Conservation (phyloP, 2,888 invertebrate genomes). For the Oxystoma pomonae region DNA sequence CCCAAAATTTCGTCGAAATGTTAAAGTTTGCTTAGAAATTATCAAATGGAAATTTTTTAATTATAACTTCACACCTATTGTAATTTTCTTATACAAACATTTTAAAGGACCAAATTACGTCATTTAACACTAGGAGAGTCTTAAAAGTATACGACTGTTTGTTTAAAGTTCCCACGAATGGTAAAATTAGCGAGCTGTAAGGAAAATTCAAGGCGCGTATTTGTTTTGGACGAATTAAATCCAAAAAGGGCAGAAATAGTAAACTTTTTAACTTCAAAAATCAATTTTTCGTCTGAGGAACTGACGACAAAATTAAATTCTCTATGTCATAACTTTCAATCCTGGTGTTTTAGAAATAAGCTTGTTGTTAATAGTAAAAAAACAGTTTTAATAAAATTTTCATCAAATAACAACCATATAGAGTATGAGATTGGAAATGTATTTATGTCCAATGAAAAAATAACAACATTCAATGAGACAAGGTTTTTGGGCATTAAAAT, state of each 20-base stretch:
- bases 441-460: too few relatives aligned
- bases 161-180: constrained; percentile 19
- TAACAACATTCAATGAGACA: too few relatives aligned
- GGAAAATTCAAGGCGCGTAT: not conserved
- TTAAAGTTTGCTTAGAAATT: not conserved
- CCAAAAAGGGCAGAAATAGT: not conserved
- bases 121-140: not conserved
- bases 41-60: not conserved
- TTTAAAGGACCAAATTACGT: not conserved
- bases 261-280: too few relatives aligned
- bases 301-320: too few relatives aligned
- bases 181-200: constrained; percentile 20
- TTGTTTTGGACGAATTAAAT: not conserved
- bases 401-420: too few relatives aligned
- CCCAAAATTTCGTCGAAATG: not conserved
- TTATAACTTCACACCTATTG: not conserved
- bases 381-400: too few relatives aligned
- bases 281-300: too few relatives aligned
- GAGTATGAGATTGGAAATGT: too few relatives aligned
- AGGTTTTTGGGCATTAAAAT: too few relatives aligned
- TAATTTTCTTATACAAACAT: not conserved
- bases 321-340: too few relatives aligned
- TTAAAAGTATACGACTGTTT: not conserved
- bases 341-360: too few relatives aligned
- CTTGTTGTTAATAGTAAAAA: too few relatives aligned